Conservation (phyloP, 2,888 invertebrate genomes). For the Neocrepidodera transversa region DNA sequence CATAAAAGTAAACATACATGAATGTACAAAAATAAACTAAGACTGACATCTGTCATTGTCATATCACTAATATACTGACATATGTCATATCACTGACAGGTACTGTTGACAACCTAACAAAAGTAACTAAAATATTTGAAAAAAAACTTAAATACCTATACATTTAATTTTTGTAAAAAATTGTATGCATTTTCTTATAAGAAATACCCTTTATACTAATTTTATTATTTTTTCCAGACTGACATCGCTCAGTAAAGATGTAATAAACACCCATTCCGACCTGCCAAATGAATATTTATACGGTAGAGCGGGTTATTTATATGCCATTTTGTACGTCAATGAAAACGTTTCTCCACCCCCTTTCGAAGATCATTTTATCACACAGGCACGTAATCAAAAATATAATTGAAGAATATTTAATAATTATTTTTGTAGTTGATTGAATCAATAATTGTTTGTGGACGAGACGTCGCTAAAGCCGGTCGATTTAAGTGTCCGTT, state of each 20-base stretch:
- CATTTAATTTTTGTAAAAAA: too few relatives aligned
- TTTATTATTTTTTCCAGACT: constrained; percentile 45
- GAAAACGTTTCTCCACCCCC: constrained; percentile 67
- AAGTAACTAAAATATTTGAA: too few relatives aligned
- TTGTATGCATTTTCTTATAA: too few relatives aligned
- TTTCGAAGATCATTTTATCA: constrained; percentile 67
- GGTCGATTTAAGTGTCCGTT: constrained; percentile 69
- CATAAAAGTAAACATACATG: too few relatives aligned
- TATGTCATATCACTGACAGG: too few relatives aligned
- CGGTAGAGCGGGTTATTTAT: constrained; percentile 85
- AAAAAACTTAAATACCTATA: too few relatives aligned
- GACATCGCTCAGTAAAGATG: constrained; percentile 62
- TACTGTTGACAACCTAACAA: too few relatives aligned
- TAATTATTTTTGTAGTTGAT: constrained; percentile 64
- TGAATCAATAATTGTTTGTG: constrained; percentile 67
- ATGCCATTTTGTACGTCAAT: constrained; percentile 77
- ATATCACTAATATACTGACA: too few relatives aligned
- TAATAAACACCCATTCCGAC: constrained; percentile 63
- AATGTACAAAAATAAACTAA: too few relatives aligned
- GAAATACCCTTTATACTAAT: too few relatives aligned
- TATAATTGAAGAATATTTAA: neutral
- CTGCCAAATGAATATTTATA: constrained; percentile 84
- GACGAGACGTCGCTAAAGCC: constrained; percentile 66
- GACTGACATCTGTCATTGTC: too few relatives aligned
- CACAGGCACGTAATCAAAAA: constrained; percentile 60